Evolutionary conservation across 1,140 invertebrate genomes (phyloP).

Genomic region (Hestina assimilis): DNA sequence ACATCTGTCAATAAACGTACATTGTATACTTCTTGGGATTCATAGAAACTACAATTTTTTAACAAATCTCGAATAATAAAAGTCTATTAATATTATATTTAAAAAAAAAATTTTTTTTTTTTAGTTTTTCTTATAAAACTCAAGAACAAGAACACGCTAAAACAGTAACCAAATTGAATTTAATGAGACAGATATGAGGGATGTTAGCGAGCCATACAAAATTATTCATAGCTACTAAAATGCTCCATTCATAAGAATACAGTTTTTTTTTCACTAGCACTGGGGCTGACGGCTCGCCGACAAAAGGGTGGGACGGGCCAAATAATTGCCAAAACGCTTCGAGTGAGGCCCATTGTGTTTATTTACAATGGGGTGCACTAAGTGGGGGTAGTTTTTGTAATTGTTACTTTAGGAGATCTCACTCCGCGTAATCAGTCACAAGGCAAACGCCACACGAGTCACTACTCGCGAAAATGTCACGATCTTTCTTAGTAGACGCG

Average conservation of each 20-base stretch:
- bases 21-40: too few relatives aligned
- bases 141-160: constrained; percentile 35
- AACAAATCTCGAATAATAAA: too few relatives aligned
- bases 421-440: constrained; percentile 54
- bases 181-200: constrained; percentile 74
- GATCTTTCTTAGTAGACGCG: constrained; percentile 87
- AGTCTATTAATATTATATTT: too few relatives aligned
- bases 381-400: constrained; percentile 38
- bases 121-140: too few relatives aligned
- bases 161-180: constrained; percentile 70
- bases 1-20: constrained; percentile 2
- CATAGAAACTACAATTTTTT: too few relatives aligned
- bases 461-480: constrained; percentile 81
- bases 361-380: constrained; percentile 60
- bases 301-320: constrained; percentile 75
- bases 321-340: constrained; percentile 77
- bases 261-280: constrained; percentile 58
- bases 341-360: constrained; percentile 71
- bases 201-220: constrained; percentile 70
- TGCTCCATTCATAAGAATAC: constrained; percentile 66
- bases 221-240: constrained; percentile 78
- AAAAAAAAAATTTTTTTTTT: too few relatives aligned
- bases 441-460: constrained; percentile 38
- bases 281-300: constrained; percentile 67
- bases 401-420: constrained; percentile 65